Evolutionary conservation across 2,888 invertebrate species (phyloP).

Genomic region (Agrochola lychnidis): DNA sequence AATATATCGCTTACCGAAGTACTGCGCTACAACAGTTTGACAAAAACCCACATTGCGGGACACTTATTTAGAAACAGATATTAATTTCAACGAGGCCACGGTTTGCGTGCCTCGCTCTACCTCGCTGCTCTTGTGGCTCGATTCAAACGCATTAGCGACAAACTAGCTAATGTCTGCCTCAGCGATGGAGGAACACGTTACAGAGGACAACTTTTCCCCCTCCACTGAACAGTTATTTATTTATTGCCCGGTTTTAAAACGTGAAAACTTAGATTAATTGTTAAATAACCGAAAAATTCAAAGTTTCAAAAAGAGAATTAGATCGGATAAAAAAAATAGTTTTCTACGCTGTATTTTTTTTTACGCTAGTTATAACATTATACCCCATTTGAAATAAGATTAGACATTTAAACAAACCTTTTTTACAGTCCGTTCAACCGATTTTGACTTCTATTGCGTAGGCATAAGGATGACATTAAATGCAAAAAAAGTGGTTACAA

Average conservation of each 20-base stretch:
- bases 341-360: no score
- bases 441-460: no score
- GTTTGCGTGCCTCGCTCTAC: slow-evolving; percentile 82
- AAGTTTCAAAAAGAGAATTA: rapidly evolving
- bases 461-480: no score
- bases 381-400: no score
- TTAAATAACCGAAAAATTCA: neutral
- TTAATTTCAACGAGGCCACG: slow-evolving; percentile 84
- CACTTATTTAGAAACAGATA: slow-evolving; percentile 87
- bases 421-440: no score
- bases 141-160: slow-evolving; percentile 67
- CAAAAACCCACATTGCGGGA: slow-evolving; percentile 81
- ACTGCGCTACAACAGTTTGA: slow-evolving; percentile 64
- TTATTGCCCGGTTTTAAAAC: neutral
- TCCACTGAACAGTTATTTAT: neutral
- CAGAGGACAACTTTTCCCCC: neutral
- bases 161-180: slow-evolving; percentile 56
- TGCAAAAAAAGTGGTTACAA: no score
- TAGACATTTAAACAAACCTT: no score
- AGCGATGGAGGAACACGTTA: slow-evolving; percentile 16
- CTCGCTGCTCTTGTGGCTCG: slow-evolving; percentile 61
- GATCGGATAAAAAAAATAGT: neutral
- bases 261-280: neutral
- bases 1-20: slow-evolving; percentile 55
- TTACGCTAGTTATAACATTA: no score